phyloP scores from a whole-genome alignment of 2,888 invertebrate species.

The Amiota communis region DNA sequence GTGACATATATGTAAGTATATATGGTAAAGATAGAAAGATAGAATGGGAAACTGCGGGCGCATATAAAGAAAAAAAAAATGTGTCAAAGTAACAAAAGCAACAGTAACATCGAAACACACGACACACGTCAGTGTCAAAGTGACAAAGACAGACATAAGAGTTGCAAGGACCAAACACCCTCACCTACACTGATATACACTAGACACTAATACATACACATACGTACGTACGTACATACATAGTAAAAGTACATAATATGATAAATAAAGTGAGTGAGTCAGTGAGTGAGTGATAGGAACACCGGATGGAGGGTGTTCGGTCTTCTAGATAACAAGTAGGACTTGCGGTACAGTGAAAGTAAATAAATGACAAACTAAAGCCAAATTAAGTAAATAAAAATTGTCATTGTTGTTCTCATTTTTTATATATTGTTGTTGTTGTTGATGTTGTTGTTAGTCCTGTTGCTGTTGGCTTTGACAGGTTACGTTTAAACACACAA shows the following conservation, averaged over 20 bases:
- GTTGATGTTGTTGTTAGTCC: conserved; percentile 44
- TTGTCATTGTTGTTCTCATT: conserved; percentile 40
- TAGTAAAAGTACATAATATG: conserved; percentile 4
- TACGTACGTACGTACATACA: conserved; percentile 15
- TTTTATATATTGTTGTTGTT: too few species aligned
- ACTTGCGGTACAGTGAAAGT: conserved; percentile 56
- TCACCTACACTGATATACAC: neutral
- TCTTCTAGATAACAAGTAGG: neutral
- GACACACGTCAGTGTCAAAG: conserved; percentile 57
- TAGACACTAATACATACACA: conserved; percentile 11
- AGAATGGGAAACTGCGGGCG: conserved; percentile 50
- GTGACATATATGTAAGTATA: too few species aligned
- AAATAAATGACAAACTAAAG: conserved; percentile 67
- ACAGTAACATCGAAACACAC: conserved; percentile 42
- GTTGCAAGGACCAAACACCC: conserved; percentile 39
- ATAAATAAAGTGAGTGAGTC: conserved; percentile 26
- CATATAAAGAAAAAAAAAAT: conserved; percentile 42
- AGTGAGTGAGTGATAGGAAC: conserved; percentile 21
- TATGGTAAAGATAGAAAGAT: conserved; percentile 40
- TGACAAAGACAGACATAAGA: conserved; percentile 63
- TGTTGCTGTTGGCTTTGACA: neutral
- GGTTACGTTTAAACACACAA: conserved; percentile 38
- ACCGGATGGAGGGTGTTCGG: neutral
- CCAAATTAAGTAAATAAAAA: conserved; percentile 68
- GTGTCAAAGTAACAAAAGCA: conserved; percentile 48